Evolutionary conservation across 1,140 invertebrate species (phyloP), one percentile per base, ranked within the genome.

Genomic region (Drosophila kepulauana): DNA sequence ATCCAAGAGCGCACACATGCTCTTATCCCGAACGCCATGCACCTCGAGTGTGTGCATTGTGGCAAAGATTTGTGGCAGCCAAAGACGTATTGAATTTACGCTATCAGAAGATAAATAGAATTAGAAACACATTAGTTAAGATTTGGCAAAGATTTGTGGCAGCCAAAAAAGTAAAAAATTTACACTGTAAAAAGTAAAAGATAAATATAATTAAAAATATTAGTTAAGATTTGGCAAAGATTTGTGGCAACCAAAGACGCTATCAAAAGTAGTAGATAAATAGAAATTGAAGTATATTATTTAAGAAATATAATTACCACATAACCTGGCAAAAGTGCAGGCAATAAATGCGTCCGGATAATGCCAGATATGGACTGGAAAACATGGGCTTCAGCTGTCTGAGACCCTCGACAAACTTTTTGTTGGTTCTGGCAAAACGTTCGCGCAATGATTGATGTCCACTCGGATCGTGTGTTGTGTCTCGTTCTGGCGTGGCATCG

Each of bases 21-120:
- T 81, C 35, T 93, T 93, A 30, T 94, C 93, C 11, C 94, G 72
- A 0, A 87, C 68, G 1, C 94, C 91, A 5, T 94, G 93, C 3
- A 93, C 65, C 38, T 86, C 73, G 13, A 90, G 81, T 41, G 92
- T 59, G 75, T 92, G 92, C 52, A 94, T 91, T 1, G 93, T 93
- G 46, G 94, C 86, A 63, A 94, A 94, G 3, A 95, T 86, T 62
- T 94, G 93, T 0, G 94, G 94, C 54, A 94, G 78, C 94, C 94
- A 95, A n/a, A 90, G 28, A 10, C 86, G 87, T 56, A 90, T 67
- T 1, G 86, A 90, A 20, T 86, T 90, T 0, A 90, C 76, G 10
- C 85, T 89, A 10, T 33, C 3, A 38, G 1, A 28, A 1, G 3
- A 25, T 11, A 54, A 13, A 1, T 11, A 2, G 3, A 30, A 3